Base-by-base conservation (phyloP, 2,888 invertebrate species). In the Thysanoteuthis rhombus region DNA sequence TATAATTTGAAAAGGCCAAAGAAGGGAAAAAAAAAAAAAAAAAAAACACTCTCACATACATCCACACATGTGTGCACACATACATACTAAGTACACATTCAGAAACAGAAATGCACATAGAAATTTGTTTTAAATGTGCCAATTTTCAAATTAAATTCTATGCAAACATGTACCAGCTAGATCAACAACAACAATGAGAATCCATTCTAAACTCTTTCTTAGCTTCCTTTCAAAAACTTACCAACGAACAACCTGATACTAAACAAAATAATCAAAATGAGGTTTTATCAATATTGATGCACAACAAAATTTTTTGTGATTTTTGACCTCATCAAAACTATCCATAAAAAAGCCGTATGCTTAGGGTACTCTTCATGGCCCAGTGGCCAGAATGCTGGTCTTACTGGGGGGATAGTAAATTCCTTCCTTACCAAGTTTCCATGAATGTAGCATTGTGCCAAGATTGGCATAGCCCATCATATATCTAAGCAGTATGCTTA, bases 131-230 rank as follows among this genome's bases (percentile, higher is more conserved):
- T 32, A 58, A 58, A 36, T 75, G 75, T 75, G 75, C 75, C 75
- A 75, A 75, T 75, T 36, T 75, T 75, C 16, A n/a, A 58, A 75
- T 75, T 10, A 75, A 75, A 36, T 75, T 75, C 75, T 75, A 75
- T 75, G 75, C 75, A 75, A 75, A 75, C n/a, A 52, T 75, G n/a
- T 75, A 75, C 75, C 75, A 75, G 75, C 75, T 75, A 75, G 75
- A 75, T 75, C 75, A 75, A 75, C 75, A 75, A 75, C 75, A 75
- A 75, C 75, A 75, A 75, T 75, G n/a, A 75, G 75, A 75, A 75
- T 75, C 75, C 75, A 75, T 75, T 75, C n/a, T 75, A 75, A n/a
- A n/a, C n/a, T 16, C n/a, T 75, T 75, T 75, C 75, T 75, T 75
- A 36, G 75, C 75, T n/a, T 75, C 75, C 75, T 75, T 75, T 75